Percentiles rank a stretch among this genome's conserved stretches.
Evolutionary conservation across 2,797 vertebrate species (phyloP).

Genomic region (Odontamblyopus lacepedii): DNA sequence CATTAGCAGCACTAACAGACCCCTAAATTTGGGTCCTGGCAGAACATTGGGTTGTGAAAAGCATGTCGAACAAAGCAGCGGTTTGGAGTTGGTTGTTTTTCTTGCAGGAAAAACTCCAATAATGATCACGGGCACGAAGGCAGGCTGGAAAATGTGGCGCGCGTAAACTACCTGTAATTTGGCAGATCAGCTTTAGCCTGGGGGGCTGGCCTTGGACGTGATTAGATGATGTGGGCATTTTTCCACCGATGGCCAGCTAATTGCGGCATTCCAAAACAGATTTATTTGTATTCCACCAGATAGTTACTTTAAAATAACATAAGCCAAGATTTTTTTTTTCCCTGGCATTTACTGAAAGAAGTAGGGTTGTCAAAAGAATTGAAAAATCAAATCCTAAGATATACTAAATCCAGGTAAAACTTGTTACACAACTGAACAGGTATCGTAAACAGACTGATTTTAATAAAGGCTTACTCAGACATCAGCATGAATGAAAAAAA

Average conservation of each 20-base stretch:
- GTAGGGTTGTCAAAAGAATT: not conserved
- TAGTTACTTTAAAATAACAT: not conserved
- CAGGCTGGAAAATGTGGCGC: conserved; percentile 56
- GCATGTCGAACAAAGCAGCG: conserved; percentile 20
- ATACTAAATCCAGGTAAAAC: too few relatives aligned
- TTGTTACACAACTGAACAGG: too few relatives aligned
- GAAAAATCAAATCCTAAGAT: not conserved
- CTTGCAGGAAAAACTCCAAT: conserved; percentile 51
- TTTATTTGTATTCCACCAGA: conserved; percentile 15
- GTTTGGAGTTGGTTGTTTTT: conserved; percentile 50
- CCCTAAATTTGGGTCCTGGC: conserved; percentile 21
- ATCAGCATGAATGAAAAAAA: too few relatives aligned
- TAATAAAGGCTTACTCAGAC: too few relatives aligned
- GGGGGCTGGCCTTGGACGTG: conserved; percentile 53
- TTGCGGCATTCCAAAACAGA: conserved; percentile 25
- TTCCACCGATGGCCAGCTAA: conserved; percentile 15
- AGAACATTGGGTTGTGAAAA: conserved; percentile 31
- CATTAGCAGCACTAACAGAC: conserved; percentile 30
- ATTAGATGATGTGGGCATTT: conserved; percentile 49
- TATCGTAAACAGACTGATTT: too few relatives aligned
- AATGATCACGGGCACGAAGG: conserved; percentile 61
- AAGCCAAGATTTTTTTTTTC: not conserved
- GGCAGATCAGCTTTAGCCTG: conserved; percentile 60
- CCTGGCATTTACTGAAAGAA: not conserved
- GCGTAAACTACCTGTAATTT: conserved; percentile 72